phyloP scores from a whole-genome alignment of 1,140 invertebrate genomes.

The Euura saliciscinereae region DNA sequence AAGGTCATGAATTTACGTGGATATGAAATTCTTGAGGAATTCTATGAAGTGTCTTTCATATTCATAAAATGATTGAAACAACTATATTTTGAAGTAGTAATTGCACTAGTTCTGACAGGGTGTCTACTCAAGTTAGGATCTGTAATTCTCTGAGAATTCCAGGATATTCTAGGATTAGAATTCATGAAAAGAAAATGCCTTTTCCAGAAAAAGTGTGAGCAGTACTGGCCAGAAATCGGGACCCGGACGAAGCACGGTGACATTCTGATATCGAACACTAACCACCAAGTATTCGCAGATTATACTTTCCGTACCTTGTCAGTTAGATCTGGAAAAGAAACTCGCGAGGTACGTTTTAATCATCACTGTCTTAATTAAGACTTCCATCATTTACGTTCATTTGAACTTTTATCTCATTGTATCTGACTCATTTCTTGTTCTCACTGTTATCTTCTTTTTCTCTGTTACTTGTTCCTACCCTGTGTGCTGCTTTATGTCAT shows the following conservation, averaged over 20 bases:
- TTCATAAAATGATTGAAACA: too few relatives aligned
- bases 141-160: too few relatives aligned
- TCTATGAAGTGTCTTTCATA: too few relatives aligned
- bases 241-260: slow-evolving; percentile 87
- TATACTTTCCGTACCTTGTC: slow-evolving; percentile 94
- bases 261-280: slow-evolving; percentile 85
- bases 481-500: too few relatives aligned
- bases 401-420: too few relatives aligned
- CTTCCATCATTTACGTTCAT: not conserved
- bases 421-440: slow-evolving; percentile 23
- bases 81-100: too few relatives aligned
- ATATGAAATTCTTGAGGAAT: too few relatives aligned
- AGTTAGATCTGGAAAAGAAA: slow-evolving; percentile 61
- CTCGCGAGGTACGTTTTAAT: slow-evolving; percentile 9
- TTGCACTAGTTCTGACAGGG: too few relatives aligned
- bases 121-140: slow-evolving; percentile 46
- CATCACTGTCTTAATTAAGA: not conserved
- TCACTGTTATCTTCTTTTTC: not conserved
- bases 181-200: not conserved
- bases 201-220: slow-evolving; percentile 87
- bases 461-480: not conserved
- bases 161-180: too few relatives aligned
- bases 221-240: slow-evolving; percentile 93
- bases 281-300: slow-evolving; percentile 92
- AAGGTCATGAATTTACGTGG: too few relatives aligned